A percentile compares a stretch with the other conserved stretches of the same genome.
These are phyloP conservation scores for Hydrocynus forskahlii DNA, from an alignment of 2,797 vertebrate species.

Conservation along the genomic window DNA sequence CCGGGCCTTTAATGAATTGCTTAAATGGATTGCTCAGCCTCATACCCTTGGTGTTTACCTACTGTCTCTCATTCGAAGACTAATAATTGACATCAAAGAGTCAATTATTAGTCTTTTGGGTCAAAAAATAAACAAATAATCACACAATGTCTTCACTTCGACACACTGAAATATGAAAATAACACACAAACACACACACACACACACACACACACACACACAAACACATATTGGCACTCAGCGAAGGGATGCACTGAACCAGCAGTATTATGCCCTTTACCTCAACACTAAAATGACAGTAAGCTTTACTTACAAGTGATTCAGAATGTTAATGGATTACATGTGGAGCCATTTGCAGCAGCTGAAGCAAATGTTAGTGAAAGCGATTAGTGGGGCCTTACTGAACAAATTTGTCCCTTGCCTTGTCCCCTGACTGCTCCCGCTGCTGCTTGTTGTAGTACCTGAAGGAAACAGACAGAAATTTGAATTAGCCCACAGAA, in stretches of 20 bases:
- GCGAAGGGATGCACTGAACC: too few relatives aligned
- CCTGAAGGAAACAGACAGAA: slow-evolving; percentile 75
- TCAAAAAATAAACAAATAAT: not conserved
- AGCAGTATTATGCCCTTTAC: not conserved
- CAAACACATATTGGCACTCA: not conserved
- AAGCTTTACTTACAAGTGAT: slow-evolving; percentile 14
- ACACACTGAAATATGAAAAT: slow-evolving; percentile 15
- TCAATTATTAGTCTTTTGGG: slow-evolving; percentile 2
- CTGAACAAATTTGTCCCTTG: slow-evolving; percentile 91
- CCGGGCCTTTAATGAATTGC: not conserved
- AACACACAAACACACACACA: slow-evolving; percentile 12
- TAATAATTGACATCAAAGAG: slow-evolving; percentile 12
- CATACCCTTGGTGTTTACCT: slow-evolving; percentile 24
- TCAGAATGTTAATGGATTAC: slow-evolving; percentile 67
- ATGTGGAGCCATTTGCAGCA: slow-evolving; percentile 47
- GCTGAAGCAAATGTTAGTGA: slow-evolving; percentile 65
- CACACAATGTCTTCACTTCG: slow-evolving; percentile 9
- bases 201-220: slow-evolving; percentile 20
- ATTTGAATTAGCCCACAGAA: slow-evolving; percentile 3
- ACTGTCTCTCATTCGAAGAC: not conserved
- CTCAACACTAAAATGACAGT: not conserved
- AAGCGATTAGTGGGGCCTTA: slow-evolving; percentile 80
- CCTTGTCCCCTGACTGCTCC: slow-evolving; percentile 86
- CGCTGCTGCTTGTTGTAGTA: slow-evolving; percentile 81
- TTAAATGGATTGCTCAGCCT: slow-evolving; percentile 14